Conservation (phyloP, 1,140 invertebrate species). For the Eumaeus atala region DNA sequence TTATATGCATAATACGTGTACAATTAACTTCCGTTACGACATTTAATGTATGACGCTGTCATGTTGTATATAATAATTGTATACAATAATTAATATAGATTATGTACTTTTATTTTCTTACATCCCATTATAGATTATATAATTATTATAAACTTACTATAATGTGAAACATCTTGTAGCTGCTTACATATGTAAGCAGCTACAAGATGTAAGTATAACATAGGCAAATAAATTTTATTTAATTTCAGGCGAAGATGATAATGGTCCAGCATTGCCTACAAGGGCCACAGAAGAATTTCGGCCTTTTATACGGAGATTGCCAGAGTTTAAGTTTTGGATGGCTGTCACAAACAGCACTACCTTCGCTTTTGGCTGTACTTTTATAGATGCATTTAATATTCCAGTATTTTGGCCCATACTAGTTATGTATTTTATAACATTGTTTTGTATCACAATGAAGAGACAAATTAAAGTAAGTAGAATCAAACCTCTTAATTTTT, state of each 20-base stretch:
- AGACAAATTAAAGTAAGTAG: constrained; percentile 95
- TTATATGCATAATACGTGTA: no score
- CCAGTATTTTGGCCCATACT: constrained; percentile 99
- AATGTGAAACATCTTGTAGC: no score
- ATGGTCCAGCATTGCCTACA: constrained; percentile 95
- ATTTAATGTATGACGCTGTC: no score
- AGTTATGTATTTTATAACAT: constrained; percentile 98
- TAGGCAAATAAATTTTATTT: background rate
- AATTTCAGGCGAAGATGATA: constrained; percentile 79
- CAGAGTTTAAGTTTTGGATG: constrained; percentile 99
- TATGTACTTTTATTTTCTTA: no score
- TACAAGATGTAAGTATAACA: no score
- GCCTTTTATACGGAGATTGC: constrained; percentile 97
- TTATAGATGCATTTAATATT: constrained; percentile 98
- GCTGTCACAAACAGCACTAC: constrained; percentile 96
- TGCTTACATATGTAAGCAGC: no score
- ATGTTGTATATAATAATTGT: no score
- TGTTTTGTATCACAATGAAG: constrained; percentile 99
- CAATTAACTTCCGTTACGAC: no score
- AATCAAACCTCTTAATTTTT: constrained; percentile 13
- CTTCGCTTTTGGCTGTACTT: constrained; percentile 93
- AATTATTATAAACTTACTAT: no score
- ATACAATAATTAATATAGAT: no score
- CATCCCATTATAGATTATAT: no score
- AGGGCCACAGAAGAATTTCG: constrained; percentile 97